Evolutionary conservation across 2,113 vertebrate genomes (phyloP), one percentile per base, ranked within the genome.

Genomic region (Apodemus sylvaticus): DNA sequence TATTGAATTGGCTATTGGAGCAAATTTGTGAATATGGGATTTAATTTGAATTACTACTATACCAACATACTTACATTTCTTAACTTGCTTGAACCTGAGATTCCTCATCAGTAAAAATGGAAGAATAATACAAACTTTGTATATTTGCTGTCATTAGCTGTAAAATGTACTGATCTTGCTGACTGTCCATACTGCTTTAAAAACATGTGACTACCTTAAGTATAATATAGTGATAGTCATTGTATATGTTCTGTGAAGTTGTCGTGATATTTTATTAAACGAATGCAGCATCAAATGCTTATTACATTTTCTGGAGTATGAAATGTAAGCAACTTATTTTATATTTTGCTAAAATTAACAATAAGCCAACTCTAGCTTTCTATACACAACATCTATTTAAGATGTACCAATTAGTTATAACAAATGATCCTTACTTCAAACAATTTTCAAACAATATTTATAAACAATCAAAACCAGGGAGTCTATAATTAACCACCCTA

Each of bases 391-490:
- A 71, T 86, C 10, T 34, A 66, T 81, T 45, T 77, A 66, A 66
- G 86, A 76, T 51, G 36, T 29, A 83, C 14, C 34, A 94, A 76
- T 66, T 89, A 83, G 83, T 90, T 79, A 53, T 64, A 93, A 90
- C 3, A 94, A 86, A 68, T 45, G 5, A 11, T 34, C 29, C 78
- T 83, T 83, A 53, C 82, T 79, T 76, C 45, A 64, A 58, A 68
- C 51, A 89, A 19, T 42, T 86, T 83, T 74, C 39, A 70, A 60
- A 64, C 45, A 90, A 12, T 60, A 70, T 24, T 87, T 92, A 8
- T 19, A 62, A 62, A 60, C 51, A 85, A 76, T 83, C 70, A 53
- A 89, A 91, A 68, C 42, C 16, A 71, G 14, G 34, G 58, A 36
- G 7, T 34, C 89, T 76, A 77, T 78, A 87, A 68, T 74, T 74